Percentiles rank a stretch among this genome's conserved stretches.
Evolutionary conservation across 1,140 invertebrate genomes (phyloP).

Genomic region (Bombus balteatus): DNA sequence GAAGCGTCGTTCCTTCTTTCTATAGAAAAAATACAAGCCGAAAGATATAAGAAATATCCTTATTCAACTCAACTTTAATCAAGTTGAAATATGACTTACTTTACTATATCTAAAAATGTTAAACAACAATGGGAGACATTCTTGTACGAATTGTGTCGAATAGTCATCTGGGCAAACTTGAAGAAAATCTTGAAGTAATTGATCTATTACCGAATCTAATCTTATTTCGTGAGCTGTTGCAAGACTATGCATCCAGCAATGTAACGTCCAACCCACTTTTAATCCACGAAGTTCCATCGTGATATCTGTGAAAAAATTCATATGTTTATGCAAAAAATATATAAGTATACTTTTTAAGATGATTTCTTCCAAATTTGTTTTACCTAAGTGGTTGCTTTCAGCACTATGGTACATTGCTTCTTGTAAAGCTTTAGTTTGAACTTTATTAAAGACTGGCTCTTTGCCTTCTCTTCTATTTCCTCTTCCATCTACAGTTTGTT

Average conservation of each 20-base stretch:
- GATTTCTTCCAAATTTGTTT: slow-evolving; percentile 40
- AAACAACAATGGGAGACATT: slow-evolving; percentile 94
- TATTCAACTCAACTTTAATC: too few relatives aligned
- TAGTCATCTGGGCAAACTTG: slow-evolving; percentile 93
- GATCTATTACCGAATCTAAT: slow-evolving; percentile 93
- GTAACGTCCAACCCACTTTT: slow-evolving; percentile 93
- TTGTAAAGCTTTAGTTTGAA: slow-evolving; percentile 92
- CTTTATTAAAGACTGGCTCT: slow-evolving; percentile 88
- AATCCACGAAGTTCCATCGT: slow-evolving; percentile 92
- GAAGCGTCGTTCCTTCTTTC: slow-evolving; percentile 94
- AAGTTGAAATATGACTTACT: slow-evolving; percentile 82
- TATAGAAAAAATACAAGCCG: slow-evolving; percentile 71
- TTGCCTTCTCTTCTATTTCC: slow-evolving; percentile 80
- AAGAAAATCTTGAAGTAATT: slow-evolving; percentile 94
- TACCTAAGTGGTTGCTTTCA: slow-evolving; percentile 93
- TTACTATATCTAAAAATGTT: slow-evolving; percentile 95
- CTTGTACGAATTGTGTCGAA: slow-evolving; percentile 93
- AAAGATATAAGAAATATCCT: not conserved
- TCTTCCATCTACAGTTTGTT: slow-evolving; percentile 75
- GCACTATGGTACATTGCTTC: slow-evolving; percentile 96
- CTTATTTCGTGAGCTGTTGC: slow-evolving; percentile 92
- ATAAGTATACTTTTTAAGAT: not conserved
- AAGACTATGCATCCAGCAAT: slow-evolving; percentile 96
- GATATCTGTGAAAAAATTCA: slow-evolving; percentile 85
- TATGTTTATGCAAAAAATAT: not conserved